These are phyloP conservation scores for Zygaena filipendulae DNA, from an alignment of 2,888 invertebrate genomes.

Conservation along the genomic window DNA sequence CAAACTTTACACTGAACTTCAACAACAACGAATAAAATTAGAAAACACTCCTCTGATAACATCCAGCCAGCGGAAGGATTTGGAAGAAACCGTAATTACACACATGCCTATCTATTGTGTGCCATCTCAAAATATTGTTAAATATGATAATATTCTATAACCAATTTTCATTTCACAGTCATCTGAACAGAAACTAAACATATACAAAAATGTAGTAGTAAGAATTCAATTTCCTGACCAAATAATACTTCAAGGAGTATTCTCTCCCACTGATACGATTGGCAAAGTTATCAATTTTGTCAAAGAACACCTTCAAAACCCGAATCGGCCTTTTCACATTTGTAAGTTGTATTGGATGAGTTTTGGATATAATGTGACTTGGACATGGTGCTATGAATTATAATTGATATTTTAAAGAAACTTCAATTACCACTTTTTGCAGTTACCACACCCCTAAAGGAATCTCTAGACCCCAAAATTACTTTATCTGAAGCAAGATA, in stretches of 20 bases:
- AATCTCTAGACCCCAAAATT: conserved; percentile 68
- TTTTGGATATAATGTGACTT: no score
- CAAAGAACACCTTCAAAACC: conserved; percentile 73
- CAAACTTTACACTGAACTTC: conserved; percentile 78
- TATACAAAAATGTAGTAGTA: conserved; percentile 82
- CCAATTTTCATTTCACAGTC: conserved; percentile 28
- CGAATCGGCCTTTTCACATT: conserved; percentile 77
- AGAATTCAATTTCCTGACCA: conserved; percentile 89
- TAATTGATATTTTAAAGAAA: no score
- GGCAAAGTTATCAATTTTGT: conserved; percentile 79
- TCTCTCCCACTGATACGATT: conserved; percentile 80
- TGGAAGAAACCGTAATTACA: no score
- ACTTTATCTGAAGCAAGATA: conserved; percentile 78
- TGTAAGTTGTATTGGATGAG: conserved; percentile 77
- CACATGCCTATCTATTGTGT: no score
- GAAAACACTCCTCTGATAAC: conserved; percentile 83
- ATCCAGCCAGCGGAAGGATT: conserved; percentile 29
- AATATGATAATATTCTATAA: no score
- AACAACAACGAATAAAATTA: conserved; percentile 69
- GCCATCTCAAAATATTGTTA: neutral
- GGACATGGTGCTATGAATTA: no score
- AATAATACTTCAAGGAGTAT: conserved; percentile 86
- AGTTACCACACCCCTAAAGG: conserved; percentile 90
- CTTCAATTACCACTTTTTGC: conserved; percentile 13
- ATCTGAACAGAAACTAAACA: conserved; percentile 59